Evolutionary conservation across 2,113 vertebrate genomes (phyloP).

Genomic region (Anhinga rufa): DNA sequence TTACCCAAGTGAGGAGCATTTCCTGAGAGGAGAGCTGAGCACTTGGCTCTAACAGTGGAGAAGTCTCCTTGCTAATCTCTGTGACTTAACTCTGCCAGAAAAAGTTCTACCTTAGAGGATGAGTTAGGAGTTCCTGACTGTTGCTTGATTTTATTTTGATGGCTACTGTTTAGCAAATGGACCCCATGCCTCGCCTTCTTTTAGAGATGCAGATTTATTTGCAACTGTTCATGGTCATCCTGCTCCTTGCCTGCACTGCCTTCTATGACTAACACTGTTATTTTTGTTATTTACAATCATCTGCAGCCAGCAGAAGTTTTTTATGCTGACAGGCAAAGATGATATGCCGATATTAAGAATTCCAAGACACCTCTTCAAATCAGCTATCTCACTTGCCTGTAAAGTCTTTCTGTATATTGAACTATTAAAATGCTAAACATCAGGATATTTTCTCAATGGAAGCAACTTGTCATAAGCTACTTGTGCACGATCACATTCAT

Average conservation of each 20-base stretch:
- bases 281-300: background rate
- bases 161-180: background rate
- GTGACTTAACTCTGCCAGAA: background rate
- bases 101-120: background rate
- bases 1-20: background rate
- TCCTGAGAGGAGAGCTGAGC: background rate
- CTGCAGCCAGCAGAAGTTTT: background rate
- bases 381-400: background rate
- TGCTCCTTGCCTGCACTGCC: background rate
- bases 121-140: background rate
- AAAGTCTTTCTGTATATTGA: background rate
- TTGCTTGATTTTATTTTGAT: background rate
- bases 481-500: background rate
- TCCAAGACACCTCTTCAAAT: background rate
- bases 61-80: background rate
- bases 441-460: background rate
- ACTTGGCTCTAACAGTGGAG: background rate
- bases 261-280: background rate
- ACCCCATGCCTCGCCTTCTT: background rate
- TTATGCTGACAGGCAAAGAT: background rate
- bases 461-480: background rate
- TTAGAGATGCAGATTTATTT: background rate
- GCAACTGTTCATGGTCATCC: background rate
- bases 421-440: background rate
- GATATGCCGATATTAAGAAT: background rate